phyloP scores from a whole-genome alignment of 2,113 vertebrate species.

The Cranoglanis bouderius region DNA sequence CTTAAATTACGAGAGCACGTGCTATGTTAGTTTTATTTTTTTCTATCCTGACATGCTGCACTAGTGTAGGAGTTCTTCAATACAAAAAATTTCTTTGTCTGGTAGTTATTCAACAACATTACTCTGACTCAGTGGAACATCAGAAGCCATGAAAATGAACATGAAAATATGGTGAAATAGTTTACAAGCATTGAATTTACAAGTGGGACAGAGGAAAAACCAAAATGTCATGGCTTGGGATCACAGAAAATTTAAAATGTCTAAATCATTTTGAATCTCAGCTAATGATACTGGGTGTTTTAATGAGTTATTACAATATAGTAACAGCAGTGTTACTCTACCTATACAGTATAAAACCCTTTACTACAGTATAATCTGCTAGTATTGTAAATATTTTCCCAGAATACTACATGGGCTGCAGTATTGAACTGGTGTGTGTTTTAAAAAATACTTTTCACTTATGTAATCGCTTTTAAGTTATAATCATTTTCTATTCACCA shows the following conservation, averaged over 20 bases:
- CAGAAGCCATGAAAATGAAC: neutral
- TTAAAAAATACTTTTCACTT: neutral
- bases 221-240: neutral
- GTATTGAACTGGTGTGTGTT: neutral
- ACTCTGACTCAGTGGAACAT: neutral
- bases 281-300: neutral
- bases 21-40: neutral
- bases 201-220: neutral
- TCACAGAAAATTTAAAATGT: neutral
- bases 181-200: neutral
- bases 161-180: neutral
- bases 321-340: neutral
- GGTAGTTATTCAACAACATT: neutral
- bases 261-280: too few species aligned
- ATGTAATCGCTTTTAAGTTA: neutral
- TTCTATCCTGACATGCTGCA: neutral
- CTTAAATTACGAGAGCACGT: neutral
- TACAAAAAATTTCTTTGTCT: neutral
- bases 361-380: neutral
- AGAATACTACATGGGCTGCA: neutral
- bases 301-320: neutral
- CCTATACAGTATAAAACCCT: neutral
- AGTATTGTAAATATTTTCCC: neutral
- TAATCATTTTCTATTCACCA: neutral
- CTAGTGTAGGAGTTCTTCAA: neutral